Evolutionary conservation across 1,140 invertebrate species (phyloP).

Genomic region (Cecropterus lyciades): DNA sequence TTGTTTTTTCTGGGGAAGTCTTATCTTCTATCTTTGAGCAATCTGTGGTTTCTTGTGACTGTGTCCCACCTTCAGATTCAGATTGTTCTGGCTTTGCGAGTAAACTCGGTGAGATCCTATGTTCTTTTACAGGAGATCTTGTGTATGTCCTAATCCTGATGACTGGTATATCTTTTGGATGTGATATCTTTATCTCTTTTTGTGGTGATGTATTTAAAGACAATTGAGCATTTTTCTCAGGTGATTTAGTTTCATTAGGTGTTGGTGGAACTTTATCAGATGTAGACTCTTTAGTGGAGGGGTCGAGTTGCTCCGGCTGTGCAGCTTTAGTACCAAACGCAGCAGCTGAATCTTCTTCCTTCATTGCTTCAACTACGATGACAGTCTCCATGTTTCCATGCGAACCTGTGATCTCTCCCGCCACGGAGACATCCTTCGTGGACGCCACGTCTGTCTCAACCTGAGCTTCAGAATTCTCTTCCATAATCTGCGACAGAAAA

Average conservation of each 20-base stretch:
- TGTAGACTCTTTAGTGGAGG: neutral
- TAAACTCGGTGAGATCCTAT: neutral
- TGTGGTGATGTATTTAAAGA: neutral
- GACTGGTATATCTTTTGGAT: neutral
- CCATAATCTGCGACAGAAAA: conserved; percentile 70
- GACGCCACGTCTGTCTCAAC: conserved; percentile 75
- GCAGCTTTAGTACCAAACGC: neutral
- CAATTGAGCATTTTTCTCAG: conserved; percentile 7
- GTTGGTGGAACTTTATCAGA: conserved; percentile 2
- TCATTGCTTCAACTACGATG: conserved; percentile 61
- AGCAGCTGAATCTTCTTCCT: conserved; percentile 47
- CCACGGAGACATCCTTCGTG: conserved; percentile 60
- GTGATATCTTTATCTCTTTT: conserved; percentile 9
- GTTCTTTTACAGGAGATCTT: conserved; percentile 14
- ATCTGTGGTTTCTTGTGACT: conserved; percentile 6
- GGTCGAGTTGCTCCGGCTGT: neutral
- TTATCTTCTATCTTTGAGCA: conserved; percentile 4
- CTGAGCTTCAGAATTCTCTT: conserved; percentile 63
- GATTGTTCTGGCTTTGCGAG: neutral
- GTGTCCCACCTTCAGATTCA: neutral
- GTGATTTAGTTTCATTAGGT: conserved; percentile 15
- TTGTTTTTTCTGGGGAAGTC: neutral
- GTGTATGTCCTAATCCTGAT: conserved; percentile 11
- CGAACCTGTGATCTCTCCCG: conserved; percentile 52
- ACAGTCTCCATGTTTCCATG: conserved; percentile 62